Percentiles rank a stretch among this genome's conserved stretches.
These are phyloP conservation scores for Drosophila hawaiiensis DNA, from an alignment of 2,888 invertebrate genomes.

Conservation along the genomic window DNA sequence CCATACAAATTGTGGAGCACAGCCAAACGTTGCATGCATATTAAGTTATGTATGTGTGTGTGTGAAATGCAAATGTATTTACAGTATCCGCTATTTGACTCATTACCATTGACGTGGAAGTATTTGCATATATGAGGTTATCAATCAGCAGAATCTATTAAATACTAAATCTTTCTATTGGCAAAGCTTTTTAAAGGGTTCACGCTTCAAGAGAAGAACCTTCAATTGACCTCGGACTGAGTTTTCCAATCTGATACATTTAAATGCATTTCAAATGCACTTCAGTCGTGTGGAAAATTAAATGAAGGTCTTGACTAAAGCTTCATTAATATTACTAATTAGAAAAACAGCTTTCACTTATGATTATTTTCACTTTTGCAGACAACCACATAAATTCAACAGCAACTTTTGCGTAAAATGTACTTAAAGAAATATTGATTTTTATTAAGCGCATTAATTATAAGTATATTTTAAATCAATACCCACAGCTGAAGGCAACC, in stretches of 20 bases:
- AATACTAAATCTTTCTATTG: not conserved
- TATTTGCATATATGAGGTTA: not conserved
- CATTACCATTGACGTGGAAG: slow-evolving; percentile 48
- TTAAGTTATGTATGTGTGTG: slow-evolving; percentile 30
- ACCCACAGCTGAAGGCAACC: slow-evolving; percentile 2
- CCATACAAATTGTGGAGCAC: slow-evolving; percentile 35
- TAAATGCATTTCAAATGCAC: not conserved
- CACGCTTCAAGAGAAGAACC: not conserved
- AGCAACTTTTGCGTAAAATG: not conserved
- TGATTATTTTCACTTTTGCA: not conserved
- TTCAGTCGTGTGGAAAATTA: not conserved
- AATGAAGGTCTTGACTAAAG: not conserved
- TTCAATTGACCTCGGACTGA: slow-evolving; percentile 9
- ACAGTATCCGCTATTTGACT: no score
- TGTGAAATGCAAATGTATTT: slow-evolving; percentile 54
- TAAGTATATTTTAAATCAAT: slow-evolving; percentile 4
- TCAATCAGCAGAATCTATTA: slow-evolving; percentile 16
- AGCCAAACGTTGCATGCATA: slow-evolving; percentile 47
- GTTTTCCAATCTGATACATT: not conserved
- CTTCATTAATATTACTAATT: not conserved
- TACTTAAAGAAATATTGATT: slow-evolving; percentile 4
- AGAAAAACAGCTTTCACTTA: not conserved
- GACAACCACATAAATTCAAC: not conserved
- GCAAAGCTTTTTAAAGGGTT: not conserved
- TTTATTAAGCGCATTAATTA: slow-evolving; percentile 14